Base-by-base conservation (phyloP, 1,140 invertebrate genomes). In the Tetranychus cinnabarinus region DNA sequence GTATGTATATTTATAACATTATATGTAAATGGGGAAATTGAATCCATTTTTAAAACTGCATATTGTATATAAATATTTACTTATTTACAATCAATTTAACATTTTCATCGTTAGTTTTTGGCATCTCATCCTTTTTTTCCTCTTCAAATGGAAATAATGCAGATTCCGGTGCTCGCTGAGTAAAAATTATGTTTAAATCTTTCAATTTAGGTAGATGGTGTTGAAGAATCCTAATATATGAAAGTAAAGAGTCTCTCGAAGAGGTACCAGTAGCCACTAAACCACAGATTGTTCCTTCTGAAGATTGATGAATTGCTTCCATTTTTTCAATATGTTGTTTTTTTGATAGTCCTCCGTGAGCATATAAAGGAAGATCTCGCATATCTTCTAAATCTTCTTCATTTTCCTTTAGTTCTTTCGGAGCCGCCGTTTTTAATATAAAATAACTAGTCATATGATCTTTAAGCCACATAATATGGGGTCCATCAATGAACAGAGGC, bases 151-250 rank as follows among this genome's bases (percentile, higher is more conserved):
- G 39, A 42, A 0, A 5, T 6, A 42, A 6, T 10, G 39, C 39
- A 42, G 39, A 6, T 42, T 42, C 39, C 10, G 39, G 39, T 42
- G 39, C 39, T 42, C 39, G 5, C 10, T 42, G 39, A 6, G 5
- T 42, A 42, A 42, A 42, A 10, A 42, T 42, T 5, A 42, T 42
- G 10, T 10, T 42, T 23, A 52, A 52, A n/a, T 52, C 50, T 8
- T 52, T 52, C 1, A 52, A n/a, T 52, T 52, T 52, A 8, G 50
- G 50, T 8, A n/a, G 8, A 52, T 52, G 50, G 23, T 52, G n/a
- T 72, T 93, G 82, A 54, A 97, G 71, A 68, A 85, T 79, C 61
- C 88, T 78, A 67, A 97, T 82, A 92, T 92, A 97, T 0, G 86
- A 89, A 31, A 92, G 70, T 2, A 96, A 71, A 1, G 89, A 92